Base-by-base conservation (phyloP, 2,888 invertebrate species). In the Calameuta idolon region DNA sequence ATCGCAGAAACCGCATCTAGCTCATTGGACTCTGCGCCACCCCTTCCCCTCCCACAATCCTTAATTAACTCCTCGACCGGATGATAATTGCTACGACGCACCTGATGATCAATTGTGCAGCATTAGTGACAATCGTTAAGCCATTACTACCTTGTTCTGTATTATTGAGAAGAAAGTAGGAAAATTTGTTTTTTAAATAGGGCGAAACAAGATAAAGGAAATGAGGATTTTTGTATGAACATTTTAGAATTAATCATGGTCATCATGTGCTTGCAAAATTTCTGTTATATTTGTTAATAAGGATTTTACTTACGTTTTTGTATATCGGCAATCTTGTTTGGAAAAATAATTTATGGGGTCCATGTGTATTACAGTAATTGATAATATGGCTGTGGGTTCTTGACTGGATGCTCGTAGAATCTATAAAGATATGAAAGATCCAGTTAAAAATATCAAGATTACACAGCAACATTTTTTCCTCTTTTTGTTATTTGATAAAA, bases 1-100 rank as follows among this genome's bases (percentile, higher is more conserved):
- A 89, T 89, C 89, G 84, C 87, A 83, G 87, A 87, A 89, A 89
- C 87, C 86, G 81, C 88, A 88, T 88, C 86, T 88, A 87, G 87
- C 89, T 88, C 89, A 87, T 89, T 89, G 89, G 55, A 23, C 23
- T 23, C 55, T 23, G 23, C 55, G 55, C 55, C 55, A 9, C 55
- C 55, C 23, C 9, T 23, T 15, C 23, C 9, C 55, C 55, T 23
- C 15, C 88, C 87, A 86, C 88, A 87, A 88, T 89, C 88, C 87
- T 88, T 89, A 89, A 89, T 89, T 89, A 89, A 88, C 88, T 84
- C 81, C 83, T 86, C 80, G 71, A 83, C 84, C 85, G 83, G 86
- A 87, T 87, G 86, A 83, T 89, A 89, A 89, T 89, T 88, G 88
- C 86, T 84, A 86, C 83, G 84, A 82, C 79, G 83, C 84, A 82